Evolutionary conservation across 2,797 vertebrate genomes (phyloP).

Genomic region (Amniataba percoides): DNA sequence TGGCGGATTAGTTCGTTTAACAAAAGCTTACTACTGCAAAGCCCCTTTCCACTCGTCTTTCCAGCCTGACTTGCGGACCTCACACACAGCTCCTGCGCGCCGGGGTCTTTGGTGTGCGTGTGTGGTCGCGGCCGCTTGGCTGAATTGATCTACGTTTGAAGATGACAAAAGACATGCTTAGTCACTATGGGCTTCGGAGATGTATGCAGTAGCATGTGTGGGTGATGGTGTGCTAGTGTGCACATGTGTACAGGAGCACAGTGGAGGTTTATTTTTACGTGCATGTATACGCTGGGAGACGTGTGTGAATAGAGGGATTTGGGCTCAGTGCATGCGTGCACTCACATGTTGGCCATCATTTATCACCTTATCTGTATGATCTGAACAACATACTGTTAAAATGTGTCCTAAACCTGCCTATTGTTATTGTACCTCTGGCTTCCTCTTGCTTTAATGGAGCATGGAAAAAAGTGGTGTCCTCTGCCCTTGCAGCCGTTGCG

Average conservation of each 20-base stretch:
- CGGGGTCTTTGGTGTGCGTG: conserved; percentile 78
- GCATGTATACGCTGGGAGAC: conserved; percentile 4
- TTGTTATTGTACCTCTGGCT: conserved; percentile 71
- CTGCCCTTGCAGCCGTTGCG: conserved; percentile 55
- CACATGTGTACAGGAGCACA: conserved; percentile 6
- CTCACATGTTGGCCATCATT: conserved; percentile 27
- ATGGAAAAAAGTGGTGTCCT: conserved; percentile 70
- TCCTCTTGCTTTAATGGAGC: conserved; percentile 67
- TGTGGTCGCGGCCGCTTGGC: conserved; percentile 76
- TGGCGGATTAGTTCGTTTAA: conserved; percentile 82
- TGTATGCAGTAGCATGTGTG: conserved; percentile 51
- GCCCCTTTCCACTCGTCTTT: conserved; percentile 80
- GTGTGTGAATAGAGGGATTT: conserved; percentile 27
- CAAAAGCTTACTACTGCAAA: conserved; percentile 83
- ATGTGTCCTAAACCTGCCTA: conserved; percentile 58
- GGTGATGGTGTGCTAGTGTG: conserved; percentile 35
- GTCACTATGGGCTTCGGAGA: conserved; percentile 63
- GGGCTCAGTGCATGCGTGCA: not conserved
- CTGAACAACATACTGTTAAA: conserved; percentile 51
- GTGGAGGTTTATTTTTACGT: conserved; percentile 45
- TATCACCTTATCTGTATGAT: conserved; percentile 41
- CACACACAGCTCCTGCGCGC: conserved; percentile 77
- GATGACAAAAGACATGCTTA: conserved; percentile 77
- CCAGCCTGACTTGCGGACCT: conserved; percentile 83
- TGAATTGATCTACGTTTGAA: conserved; percentile 75